phyloP scores from a whole-genome alignment of 2,888 invertebrate genomes.

The Tenodera sinensis region DNA sequence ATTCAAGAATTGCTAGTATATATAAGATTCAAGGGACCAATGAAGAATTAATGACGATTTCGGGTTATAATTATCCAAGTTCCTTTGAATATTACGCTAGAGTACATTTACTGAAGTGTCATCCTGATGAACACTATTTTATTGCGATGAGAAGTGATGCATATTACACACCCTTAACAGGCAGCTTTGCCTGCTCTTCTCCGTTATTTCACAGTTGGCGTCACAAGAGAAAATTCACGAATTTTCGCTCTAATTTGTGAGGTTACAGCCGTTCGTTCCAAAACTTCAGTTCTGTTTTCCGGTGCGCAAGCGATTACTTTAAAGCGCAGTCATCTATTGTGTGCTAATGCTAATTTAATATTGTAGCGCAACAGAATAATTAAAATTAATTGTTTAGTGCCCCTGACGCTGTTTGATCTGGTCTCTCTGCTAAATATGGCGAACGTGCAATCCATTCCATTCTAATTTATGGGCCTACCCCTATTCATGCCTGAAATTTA shows the following conservation, averaged over 20 bases:
- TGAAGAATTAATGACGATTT: too few relatives aligned
- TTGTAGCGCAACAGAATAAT: background rate
- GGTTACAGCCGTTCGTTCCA: background rate
- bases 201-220: background rate
- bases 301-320: background rate
- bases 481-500: background rate
- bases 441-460: background rate
- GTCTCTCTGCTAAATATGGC: background rate
- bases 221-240: background rate
- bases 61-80: too few relatives aligned
- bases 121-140: too few relatives aligned
- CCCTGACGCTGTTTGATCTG: background rate
- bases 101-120: too few relatives aligned
- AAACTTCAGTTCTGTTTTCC: background rate
- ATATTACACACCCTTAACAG: too few relatives aligned
- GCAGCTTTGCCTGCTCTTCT: too few relatives aligned
- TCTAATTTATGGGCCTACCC: background rate
- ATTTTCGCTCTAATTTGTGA: too few relatives aligned
- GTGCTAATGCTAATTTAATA: background rate
- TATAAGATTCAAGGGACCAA: too few relatives aligned
- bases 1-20: too few relatives aligned
- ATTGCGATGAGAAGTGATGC: too few relatives aligned
- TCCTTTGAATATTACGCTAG: too few relatives aligned
- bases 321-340: background rate
- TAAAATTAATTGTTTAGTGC: background rate